phyloP scores from a whole-genome alignment of 2,888 invertebrate species.

The Bhutanitis thaidina region DNA sequence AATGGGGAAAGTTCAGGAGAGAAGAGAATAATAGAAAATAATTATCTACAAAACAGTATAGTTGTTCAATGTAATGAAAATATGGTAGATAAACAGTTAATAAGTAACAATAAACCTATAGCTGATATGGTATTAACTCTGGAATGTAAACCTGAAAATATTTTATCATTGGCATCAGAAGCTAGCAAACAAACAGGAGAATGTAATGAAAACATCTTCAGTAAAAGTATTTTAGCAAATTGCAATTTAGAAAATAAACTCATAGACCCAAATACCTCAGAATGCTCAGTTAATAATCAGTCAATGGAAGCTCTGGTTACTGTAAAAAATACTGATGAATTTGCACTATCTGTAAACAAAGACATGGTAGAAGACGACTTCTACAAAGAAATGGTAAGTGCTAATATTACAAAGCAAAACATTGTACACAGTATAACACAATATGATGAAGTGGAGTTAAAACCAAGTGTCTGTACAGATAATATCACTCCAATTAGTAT shows the following conservation, averaged over 20 bases:
- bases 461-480: too few species aligned
- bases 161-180: not conserved
- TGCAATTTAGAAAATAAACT: not conserved
- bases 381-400: not conserved
- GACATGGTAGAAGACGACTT: not conserved
- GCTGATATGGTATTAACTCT: not conserved
- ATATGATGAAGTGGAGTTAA: not conserved
- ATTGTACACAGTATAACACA: not conserved
- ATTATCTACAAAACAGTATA: conserved; percentile 10
- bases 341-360: not conserved
- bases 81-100: not conserved
- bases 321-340: not conserved
- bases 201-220: not conserved
- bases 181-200: not conserved
- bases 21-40: conserved; percentile 17
- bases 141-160: not conserved
- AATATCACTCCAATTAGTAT: not conserved
- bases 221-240: not conserved
- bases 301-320: not conserved
- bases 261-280: not conserved
- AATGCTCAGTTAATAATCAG: not conserved
- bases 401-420: not conserved
- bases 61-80: not conserved
- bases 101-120: not conserved
- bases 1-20: not conserved